Evolutionary conservation across 2,888 invertebrate genomes (phyloP), one percentile per base, ranked within the genome.

Genomic region (Dermolepida albohirtum): DNA sequence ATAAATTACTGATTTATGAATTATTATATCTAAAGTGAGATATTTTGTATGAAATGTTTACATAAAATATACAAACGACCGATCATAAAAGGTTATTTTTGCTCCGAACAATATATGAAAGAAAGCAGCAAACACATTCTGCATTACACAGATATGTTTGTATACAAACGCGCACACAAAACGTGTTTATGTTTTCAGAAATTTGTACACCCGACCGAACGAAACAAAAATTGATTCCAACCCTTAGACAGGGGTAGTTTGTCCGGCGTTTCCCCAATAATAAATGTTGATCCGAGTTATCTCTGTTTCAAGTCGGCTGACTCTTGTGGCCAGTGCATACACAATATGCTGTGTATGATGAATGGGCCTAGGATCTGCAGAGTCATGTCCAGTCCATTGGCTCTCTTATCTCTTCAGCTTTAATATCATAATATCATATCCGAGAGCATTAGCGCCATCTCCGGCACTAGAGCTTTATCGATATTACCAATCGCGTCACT

Each of bases 321-420:
- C 59, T 64, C 67, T 59, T 41, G 67, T 64, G 70, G 70, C 67
- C 64, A 65, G 65, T 67, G 70, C 67, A 70, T 70, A 64, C 55
- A 70, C 70, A 70, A 70, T 70, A 70, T 77, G 74, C 69, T 70
- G 63, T 68, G 66, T 73, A 78, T 78, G 78, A 78, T 78, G 76
- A 73, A 78, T 78, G 77, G 74, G 72, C 71, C 70, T 72, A 75
- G 72, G 73, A 73, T 77, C 73, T 78, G 79, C 78, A 74, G 73
- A 74, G 79, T 80, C 80, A 80, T 78, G 80, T 80, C 80, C 80
- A 80, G 78, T 74, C 79, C 80, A 80, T 80, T 80, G 79, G 79
- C 75, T 78, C 73, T 68, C 74, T 74, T 74, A 74, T 74, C 74
- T 71, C 70, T 69, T 66, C 70, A 71, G 71, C 69, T 70, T 69